phyloP scores from a whole-genome alignment of 2,888 invertebrate species.

The Eilema caniola region DNA sequence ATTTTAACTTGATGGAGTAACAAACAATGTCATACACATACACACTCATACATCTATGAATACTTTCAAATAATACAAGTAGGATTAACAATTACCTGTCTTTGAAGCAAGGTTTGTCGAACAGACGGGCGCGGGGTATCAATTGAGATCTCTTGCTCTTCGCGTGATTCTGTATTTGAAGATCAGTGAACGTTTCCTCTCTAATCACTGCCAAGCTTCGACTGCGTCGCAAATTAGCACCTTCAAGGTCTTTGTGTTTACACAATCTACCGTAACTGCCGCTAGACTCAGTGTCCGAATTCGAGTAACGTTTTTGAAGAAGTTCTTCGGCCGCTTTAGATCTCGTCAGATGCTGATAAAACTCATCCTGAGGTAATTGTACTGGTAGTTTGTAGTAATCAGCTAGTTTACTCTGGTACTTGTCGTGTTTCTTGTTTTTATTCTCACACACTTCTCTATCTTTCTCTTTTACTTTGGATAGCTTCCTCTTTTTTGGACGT shows the following conservation, averaged over 20 bases:
- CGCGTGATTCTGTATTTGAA: constrained; percentile 89
- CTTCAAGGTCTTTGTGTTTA: constrained; percentile 82
- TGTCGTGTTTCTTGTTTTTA: constrained; percentile 81
- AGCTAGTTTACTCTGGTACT: constrained; percentile 82
- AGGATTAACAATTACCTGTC: constrained; percentile 87
- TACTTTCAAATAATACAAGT: background rate
- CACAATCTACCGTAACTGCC: constrained; percentile 83
- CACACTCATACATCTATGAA: background rate
- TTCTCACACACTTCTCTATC: constrained; percentile 72
- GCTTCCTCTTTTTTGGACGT: constrained; percentile 80
- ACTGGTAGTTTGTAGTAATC: constrained; percentile 82
- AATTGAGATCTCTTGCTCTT: constrained; percentile 91
- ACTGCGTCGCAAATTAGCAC: constrained; percentile 88
- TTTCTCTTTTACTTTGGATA: constrained; percentile 76
- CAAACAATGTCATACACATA: background rate
- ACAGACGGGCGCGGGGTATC: constrained; percentile 93
- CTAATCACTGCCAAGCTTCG: constrained; percentile 92
- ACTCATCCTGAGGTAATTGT: constrained; percentile 83
- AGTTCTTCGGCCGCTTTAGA: constrained; percentile 82
- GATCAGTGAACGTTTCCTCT: constrained; percentile 91
- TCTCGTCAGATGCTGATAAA: constrained; percentile 81
- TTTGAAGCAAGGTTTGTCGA: constrained; percentile 91
- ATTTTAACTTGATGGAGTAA: background rate
- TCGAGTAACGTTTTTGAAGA: constrained; percentile 78
- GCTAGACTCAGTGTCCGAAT: constrained; percentile 81